phyloP scores from a whole-genome alignment of 2,888 invertebrate species.

The Lasioglossum figueresi region DNA sequence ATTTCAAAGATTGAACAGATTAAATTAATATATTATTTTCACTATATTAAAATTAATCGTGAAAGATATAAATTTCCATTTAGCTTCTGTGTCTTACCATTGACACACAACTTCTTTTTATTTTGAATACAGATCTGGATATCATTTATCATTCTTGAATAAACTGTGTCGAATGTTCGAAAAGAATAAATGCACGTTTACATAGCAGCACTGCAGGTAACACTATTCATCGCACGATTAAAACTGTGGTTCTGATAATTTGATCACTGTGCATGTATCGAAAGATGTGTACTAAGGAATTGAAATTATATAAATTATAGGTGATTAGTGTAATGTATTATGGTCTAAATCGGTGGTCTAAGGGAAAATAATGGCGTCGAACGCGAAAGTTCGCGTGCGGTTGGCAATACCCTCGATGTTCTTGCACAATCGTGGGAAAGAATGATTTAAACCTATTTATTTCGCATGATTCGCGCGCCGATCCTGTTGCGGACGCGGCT shows the following conservation, averaged over 20 bases:
- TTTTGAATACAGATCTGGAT: not conserved
- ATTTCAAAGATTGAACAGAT: too few relatives aligned
- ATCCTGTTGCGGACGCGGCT: slow-evolving; percentile 11
- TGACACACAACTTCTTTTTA: not conserved
- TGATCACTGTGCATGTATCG: not conserved
- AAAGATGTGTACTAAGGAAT: not conserved
- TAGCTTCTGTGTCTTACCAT: not conserved
- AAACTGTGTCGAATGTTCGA: not conserved
- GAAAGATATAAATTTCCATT: too few relatives aligned
- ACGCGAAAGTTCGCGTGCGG: not conserved
- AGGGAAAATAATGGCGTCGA: not conserved
- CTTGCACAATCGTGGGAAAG: slow-evolving; percentile 40
- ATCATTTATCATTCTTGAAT: not conserved
- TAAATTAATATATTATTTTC: too few relatives aligned
- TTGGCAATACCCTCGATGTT: slow-evolving; percentile 4
- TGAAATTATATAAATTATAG: not conserved
- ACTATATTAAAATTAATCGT: too few relatives aligned
- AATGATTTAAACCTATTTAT: slow-evolving; percentile 22
- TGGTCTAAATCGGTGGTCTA: not conserved
- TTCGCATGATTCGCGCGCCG: slow-evolving; percentile 12
- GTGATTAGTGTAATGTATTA: not conserved
- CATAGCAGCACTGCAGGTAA: not conserved
- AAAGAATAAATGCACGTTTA: not conserved
- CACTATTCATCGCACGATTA: not conserved
- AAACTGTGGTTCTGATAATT: not conserved